Evolutionary conservation across 2,113 vertebrate species (phyloP).

Genomic region (Nibea coibor): DNA sequence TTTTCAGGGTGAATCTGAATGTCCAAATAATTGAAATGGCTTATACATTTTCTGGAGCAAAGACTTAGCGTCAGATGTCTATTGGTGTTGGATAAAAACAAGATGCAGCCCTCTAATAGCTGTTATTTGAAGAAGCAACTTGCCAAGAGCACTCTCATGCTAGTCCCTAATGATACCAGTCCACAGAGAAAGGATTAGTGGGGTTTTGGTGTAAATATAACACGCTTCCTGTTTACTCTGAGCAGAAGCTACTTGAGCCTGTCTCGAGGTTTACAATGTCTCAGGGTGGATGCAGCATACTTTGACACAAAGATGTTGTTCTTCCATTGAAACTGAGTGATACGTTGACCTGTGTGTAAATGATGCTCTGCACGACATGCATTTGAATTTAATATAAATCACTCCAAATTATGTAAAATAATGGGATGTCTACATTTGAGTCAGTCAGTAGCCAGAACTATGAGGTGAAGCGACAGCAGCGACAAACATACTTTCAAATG

Average conservation of each 20-base stretch:
- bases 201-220: constrained; percentile 72
- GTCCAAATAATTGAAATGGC: constrained; percentile 23
- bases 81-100: constrained; percentile 16
- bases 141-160: constrained; percentile 55
- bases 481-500: not conserved
- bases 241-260: constrained; percentile 39
- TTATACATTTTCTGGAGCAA: constrained; percentile 6
- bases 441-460: not conserved
- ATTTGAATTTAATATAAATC: not conserved
- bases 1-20: not conserved
- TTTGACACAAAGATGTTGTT: constrained; percentile 5
- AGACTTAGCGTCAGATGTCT: constrained; percentile 16
- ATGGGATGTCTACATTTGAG: not conserved
- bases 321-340: not conserved
- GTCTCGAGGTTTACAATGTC: constrained; percentile 17
- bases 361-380: not conserved
- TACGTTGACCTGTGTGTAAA: not conserved
- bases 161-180: constrained; percentile 58
- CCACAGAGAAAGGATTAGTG: constrained; percentile 66
- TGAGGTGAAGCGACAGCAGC: not conserved
- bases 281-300: constrained; percentile 16
- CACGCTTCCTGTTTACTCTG: constrained; percentile 68
- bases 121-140: constrained; percentile 58
- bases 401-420: not conserved
- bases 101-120: constrained; percentile 34